These are phyloP conservation scores for Pedionomus torquatus DNA, from an alignment of 2,113 vertebrate genomes.

Conservation along the genomic window DNA sequence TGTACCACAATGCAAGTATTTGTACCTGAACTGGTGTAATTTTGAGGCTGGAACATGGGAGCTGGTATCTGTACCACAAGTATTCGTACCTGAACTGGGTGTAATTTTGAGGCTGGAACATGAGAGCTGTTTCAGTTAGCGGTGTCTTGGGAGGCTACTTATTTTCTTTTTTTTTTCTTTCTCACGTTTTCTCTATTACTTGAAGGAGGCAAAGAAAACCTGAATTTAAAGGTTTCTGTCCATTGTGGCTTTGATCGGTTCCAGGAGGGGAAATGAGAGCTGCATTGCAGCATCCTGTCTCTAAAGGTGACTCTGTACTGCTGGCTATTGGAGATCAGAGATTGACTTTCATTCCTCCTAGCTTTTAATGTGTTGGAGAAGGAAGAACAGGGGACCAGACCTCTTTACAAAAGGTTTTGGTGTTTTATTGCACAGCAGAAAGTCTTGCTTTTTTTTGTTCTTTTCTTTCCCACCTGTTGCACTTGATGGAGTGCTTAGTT, in stretches of 20 bases:
- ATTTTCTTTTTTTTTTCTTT: not conserved
- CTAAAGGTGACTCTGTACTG: not conserved
- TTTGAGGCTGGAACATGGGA: not conserved
- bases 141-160: not conserved
- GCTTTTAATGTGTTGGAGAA: not conserved
- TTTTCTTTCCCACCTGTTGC: not conserved
- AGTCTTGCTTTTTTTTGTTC: not conserved
- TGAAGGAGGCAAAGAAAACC: not conserved
- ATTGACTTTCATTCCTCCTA: not conserved
- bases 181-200: not conserved
- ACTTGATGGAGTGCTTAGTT: not conserved
- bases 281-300: not conserved
- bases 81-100: not conserved
- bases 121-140: not conserved
- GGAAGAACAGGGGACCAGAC: not conserved
- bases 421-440: not conserved
- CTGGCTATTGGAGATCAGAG: not conserved
- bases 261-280: not conserved
- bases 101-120: not conserved
- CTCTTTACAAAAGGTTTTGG: not conserved
- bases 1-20: not conserved
- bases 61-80: not conserved
- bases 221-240: not conserved
- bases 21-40: not conserved
- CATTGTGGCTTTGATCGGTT: not conserved